Percentiles rank a stretch among this genome's conserved stretches.
phyloP scores from a whole-genome alignment of 2,797 vertebrate species.

The Microhierax caerulescens region DNA sequence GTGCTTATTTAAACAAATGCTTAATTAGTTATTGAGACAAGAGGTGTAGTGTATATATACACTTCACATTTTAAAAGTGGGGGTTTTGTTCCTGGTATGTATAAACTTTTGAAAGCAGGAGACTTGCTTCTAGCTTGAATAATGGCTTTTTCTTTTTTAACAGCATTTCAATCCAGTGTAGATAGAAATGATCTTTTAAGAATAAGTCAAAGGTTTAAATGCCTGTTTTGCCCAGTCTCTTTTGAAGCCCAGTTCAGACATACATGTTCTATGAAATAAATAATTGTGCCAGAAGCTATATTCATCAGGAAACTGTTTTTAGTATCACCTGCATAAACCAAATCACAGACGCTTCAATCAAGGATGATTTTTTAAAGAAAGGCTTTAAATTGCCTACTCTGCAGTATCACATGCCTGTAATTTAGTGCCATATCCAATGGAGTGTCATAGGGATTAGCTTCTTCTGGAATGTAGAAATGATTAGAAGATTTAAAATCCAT shows the following conservation, averaged over 20 bases:
- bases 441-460: not conserved
- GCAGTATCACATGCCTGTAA: not conserved
- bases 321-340: slow-evolving; percentile 16
- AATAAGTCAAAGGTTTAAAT: not conserved
- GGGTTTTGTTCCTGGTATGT: not conserved
- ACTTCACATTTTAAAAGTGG: not conserved
- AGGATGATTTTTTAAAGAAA: not conserved
- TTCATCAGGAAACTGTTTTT: not conserved
- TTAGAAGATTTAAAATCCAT: not conserved
- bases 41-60: not conserved
- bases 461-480: not conserved
- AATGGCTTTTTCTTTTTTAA: not conserved
- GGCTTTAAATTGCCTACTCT: not conserved
- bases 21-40: slow-evolving; percentile 14
- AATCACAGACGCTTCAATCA: slow-evolving; percentile 25
- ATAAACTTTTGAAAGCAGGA: not conserved
- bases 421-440: not conserved
- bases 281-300: not conserved
- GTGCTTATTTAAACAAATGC: not conserved
- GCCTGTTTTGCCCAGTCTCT: not conserved
- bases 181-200: not conserved
- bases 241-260: not conserved
- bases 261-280: not conserved
- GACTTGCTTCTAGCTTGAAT: not conserved
- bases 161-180: not conserved